phyloP scores from a whole-genome alignment of 2,888 invertebrate species.

The Ligdia adustata region DNA sequence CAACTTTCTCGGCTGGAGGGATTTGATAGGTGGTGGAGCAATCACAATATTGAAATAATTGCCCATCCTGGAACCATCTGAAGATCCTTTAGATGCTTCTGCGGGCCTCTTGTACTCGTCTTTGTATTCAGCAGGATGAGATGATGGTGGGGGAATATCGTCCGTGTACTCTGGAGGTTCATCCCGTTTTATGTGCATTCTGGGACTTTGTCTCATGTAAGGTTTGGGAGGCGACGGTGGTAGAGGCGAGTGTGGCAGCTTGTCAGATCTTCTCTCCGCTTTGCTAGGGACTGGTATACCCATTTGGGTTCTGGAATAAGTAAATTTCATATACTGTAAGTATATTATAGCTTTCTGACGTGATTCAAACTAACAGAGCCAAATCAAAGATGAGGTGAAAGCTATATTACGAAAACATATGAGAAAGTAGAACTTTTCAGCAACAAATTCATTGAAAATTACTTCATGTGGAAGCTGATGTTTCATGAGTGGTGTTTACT shows the following conservation, averaged over 20 bases:
- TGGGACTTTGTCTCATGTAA: conserved; percentile 39
- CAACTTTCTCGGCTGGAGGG: conserved; percentile 69
- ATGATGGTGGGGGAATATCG: conserved; percentile 37
- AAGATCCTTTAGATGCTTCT: conserved; percentile 30
- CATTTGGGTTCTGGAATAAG: conserved; percentile 72
- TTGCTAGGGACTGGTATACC: conserved; percentile 73
- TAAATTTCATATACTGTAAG: neutral
- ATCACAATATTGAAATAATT: conserved; percentile 80
- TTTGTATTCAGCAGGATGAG: conserved; percentile 34
- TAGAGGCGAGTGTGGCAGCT: conserved; percentile 26
- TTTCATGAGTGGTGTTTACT: no score
- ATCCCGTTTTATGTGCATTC: conserved; percentile 51
- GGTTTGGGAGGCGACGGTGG: conserved; percentile 18
- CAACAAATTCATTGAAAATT: no score
- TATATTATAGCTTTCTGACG: no score
- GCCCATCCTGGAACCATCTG: conserved; percentile 73
- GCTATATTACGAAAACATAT: no score
- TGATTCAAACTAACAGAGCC: no score
- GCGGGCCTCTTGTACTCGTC: conserved; percentile 56
- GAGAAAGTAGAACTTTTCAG: no score
- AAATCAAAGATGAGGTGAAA: no score
- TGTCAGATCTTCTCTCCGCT: conserved; percentile 42
- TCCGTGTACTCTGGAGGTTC: conserved; percentile 51
- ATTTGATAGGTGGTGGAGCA: conserved; percentile 75
- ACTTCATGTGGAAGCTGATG: no score